Percentiles rank a stretch among this genome's conserved stretches.
Conservation (phyloP, 2,888 invertebrate species). For the Erpobdella octoculata region DNA sequence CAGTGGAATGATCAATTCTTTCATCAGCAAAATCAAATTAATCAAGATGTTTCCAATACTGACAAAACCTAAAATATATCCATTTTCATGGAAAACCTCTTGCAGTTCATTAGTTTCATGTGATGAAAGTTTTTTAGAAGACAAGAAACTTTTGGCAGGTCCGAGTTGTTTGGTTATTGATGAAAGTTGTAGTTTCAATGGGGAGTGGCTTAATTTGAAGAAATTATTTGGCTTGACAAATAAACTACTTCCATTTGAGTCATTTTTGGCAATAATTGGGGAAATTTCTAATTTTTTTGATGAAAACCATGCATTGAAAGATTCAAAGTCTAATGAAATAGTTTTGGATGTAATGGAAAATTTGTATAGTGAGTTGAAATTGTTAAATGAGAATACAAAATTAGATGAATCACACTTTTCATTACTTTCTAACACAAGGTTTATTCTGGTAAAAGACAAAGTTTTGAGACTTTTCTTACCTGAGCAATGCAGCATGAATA, state of each 20-base stretch:
- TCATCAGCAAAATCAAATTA: not conserved
- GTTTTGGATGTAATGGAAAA: not conserved
- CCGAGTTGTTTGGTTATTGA: not conserved
- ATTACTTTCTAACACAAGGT: not conserved
- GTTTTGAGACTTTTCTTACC: not conserved
- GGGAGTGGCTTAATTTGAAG: not conserved
- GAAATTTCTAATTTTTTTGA: constrained; percentile 18
- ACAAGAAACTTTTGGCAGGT: constrained; percentile 5
- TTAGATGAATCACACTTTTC: not conserved
- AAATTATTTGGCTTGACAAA: not conserved
- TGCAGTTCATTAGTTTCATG: not conserved
- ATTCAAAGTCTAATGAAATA: not conserved
- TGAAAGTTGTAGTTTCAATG: not conserved
- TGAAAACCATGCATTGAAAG: constrained; percentile 10
- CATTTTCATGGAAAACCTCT: constrained; percentile 15
- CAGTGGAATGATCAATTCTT: too few species aligned
- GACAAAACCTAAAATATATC: constrained; percentile 6
- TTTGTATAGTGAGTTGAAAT: not conserved
- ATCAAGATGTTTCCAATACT: constrained; percentile 15
- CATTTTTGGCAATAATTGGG: not conserved
- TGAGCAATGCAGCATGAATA: not conserved
- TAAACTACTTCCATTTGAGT: constrained; percentile 9
- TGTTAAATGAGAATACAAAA: not conserved
- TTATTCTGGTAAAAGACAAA: not conserved
- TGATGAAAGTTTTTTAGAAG: constrained; percentile 9